A percentile compares a stretch with the other conserved stretches of the same genome.
Conservation (phyloP, 1,140 invertebrate species). For the Epicauta chinensis region DNA sequence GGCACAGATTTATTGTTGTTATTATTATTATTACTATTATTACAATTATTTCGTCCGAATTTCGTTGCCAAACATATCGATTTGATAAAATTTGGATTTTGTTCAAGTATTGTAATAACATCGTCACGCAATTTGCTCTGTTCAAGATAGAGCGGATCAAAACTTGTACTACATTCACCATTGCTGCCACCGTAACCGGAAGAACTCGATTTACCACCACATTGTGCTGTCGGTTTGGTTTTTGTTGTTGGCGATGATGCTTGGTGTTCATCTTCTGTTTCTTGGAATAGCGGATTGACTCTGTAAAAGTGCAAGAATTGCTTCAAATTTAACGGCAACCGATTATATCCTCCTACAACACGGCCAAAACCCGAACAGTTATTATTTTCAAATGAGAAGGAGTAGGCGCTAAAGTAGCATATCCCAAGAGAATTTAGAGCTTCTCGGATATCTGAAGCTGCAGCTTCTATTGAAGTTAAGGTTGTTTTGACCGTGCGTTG, state of each 20-base stretch:
- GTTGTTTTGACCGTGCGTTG: too few relatives aligned
- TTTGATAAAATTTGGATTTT: constrained; percentile 38
- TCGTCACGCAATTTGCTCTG: constrained; percentile 28
- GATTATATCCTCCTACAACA: too few relatives aligned
- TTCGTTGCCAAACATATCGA: constrained; percentile 26
- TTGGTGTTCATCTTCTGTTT: constrained; percentile 1
- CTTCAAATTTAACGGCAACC: too few relatives aligned
- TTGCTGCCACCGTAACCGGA: constrained; percentile 39
- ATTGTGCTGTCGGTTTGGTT: constrained; percentile 1
- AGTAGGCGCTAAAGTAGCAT: too few relatives aligned
- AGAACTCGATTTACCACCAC: constrained; percentile 31
- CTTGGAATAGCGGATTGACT: constrained; percentile 28
- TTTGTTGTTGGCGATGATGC: constrained; percentile 8
- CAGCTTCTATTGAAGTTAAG: too few relatives aligned
- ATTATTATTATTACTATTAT: too few relatives aligned
- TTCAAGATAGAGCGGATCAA: constrained; percentile 28
- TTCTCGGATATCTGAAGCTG: too few relatives aligned
- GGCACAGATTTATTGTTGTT: constrained; percentile 23
- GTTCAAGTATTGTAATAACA: constrained; percentile 30
- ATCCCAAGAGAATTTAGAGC: too few relatives aligned
- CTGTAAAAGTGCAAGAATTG: constrained; percentile 26
- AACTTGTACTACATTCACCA: too few relatives aligned
- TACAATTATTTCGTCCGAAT: too few relatives aligned
- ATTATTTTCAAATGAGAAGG: background rate
- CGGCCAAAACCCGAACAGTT: too few relatives aligned